Conservation (phyloP, 2,888 invertebrate species). For the Elegia similella region DNA sequence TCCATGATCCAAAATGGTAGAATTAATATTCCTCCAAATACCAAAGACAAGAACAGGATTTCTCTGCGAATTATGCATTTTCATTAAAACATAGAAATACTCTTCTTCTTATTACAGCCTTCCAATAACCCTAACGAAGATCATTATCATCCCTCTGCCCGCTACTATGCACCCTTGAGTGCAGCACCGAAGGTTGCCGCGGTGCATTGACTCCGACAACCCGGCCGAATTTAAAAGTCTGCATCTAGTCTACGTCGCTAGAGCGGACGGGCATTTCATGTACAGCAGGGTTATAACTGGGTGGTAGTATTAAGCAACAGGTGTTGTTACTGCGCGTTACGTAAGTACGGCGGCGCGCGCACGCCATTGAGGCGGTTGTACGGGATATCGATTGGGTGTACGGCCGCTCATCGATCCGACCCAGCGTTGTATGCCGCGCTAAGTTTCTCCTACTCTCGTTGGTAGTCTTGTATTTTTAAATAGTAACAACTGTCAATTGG, state of each 20-base stretch:
- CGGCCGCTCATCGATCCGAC: conserved; percentile 62
- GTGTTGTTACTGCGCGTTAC: conserved; percentile 72
- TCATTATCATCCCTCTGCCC: conserved; percentile 65
- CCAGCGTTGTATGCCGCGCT: conserved; percentile 44
- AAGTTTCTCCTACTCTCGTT: conserved; percentile 4
- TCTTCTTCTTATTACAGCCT: conserved; percentile 36
- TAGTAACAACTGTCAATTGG: conserved; percentile 20
- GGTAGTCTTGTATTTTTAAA: conserved; percentile 31
- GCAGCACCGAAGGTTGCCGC: conserved; percentile 74
- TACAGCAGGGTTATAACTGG: conserved; percentile 60
- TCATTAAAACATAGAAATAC: not conserved
- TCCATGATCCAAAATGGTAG: too few relatives aligned
- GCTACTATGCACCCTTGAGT: conserved; percentile 79
- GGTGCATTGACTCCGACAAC: conserved; percentile 72
- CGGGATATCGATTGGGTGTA: conserved; percentile 72
- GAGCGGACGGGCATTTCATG: conserved; percentile 39
- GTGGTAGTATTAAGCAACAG: conserved; percentile 75
- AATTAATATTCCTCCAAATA: too few relatives aligned
- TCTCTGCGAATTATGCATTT: not conserved
- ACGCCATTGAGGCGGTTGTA: conserved; percentile 72
- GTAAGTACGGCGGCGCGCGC: conserved; percentile 74
- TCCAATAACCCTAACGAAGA: conserved; percentile 66
- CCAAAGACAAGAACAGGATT: too few relatives aligned
- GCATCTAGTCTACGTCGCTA: conserved; percentile 26
- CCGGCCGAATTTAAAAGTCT: conserved; percentile 48